Evolutionary conservation across 1,140 invertebrate species (phyloP), one percentile per base, ranked within the genome.

Genomic region (Psilanteris sp.): DNA sequence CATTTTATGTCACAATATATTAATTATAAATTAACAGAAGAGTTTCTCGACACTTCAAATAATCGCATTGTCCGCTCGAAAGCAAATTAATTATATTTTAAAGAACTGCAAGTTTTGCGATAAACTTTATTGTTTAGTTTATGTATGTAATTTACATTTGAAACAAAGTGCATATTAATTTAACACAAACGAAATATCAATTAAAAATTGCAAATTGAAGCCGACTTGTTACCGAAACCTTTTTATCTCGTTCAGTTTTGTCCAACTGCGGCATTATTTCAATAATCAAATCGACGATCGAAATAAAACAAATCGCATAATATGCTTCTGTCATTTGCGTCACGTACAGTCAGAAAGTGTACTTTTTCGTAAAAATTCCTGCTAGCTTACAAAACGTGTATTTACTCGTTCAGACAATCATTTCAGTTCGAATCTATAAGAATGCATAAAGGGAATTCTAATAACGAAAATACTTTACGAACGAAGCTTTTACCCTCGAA

Each of bases 101-200:
- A 31, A 13, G 27, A 15, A 18, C 32, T 50, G 41, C 43, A 59
- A 50, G 43, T 59, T 70, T 46, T 68, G 50, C 50, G 57, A 57
- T 48, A 31, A 68, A 68, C 64, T 68, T 48, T 32, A 68, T 68
- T 57, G 39, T 68, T 18, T 37, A 4, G 0, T 57, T 68, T 22
- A 27, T 11, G 4, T 27, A 16, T n/a, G n/a, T 15, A 50, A 50
- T 26, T 64, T 16, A 31, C 4, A 24, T 18, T 34, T 24, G 24
- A 34, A 34, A 36, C 32, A 26, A 2, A 5, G 20, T 16, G 26
- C 4, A 27, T 46, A 61, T 61, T 59, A 15, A 44, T 59, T 34
- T 9, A 59, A 39, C 29, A 2, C 5, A 8, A 37, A 9, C 15
- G 7, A 43, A 14, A 7, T 36, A 8, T 15, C 9, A 27, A 16